Conservation (phyloP, 2,888 invertebrate genomes). For the Diplazon laetatorius region DNA sequence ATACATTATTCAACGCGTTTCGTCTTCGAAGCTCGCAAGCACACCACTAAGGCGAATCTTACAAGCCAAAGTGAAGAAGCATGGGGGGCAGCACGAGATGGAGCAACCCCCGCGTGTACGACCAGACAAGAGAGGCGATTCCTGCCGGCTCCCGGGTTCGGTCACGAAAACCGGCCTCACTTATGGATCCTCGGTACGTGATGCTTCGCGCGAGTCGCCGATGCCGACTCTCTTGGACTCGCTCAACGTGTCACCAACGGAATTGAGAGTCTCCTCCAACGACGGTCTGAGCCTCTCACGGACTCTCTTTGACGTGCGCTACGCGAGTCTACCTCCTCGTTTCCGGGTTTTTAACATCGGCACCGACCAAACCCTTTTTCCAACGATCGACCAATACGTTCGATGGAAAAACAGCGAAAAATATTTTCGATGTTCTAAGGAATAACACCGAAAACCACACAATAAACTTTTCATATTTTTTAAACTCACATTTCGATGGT, state of each 20-base stretch:
- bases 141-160: slow-evolving; percentile 4
- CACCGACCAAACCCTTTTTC: too few relatives aligned
- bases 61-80: slow-evolving; percentile 1
- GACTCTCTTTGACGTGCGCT: too few relatives aligned
- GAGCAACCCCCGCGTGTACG: not conserved
- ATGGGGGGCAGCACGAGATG: not conserved
- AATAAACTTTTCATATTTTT: too few relatives aligned
- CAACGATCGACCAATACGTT: too few relatives aligned
- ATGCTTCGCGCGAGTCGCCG: not conserved
- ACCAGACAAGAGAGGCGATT: not conserved
- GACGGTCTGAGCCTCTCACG: not conserved
- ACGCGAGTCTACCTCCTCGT: too few relatives aligned
- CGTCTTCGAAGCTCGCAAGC: slow-evolving; percentile 54
- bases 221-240: slow-evolving; percentile 9
- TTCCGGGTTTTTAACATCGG: too few relatives aligned
- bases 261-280: slow-evolving; percentile 10
- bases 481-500: too few relatives aligned
- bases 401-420: too few relatives aligned
- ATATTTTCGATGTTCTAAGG: too few relatives aligned
- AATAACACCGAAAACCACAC: too few relatives aligned
- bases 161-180: slow-evolving; percentile 1
- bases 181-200: slow-evolving; percentile 25
- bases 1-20: slow-evolving; percentile 62
- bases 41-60: slow-evolving; percentile 43
- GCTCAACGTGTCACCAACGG: slow-evolving; percentile 23